phyloP scores from a whole-genome alignment of 2,888 invertebrate species.

The Bombyx huttoni region DNA sequence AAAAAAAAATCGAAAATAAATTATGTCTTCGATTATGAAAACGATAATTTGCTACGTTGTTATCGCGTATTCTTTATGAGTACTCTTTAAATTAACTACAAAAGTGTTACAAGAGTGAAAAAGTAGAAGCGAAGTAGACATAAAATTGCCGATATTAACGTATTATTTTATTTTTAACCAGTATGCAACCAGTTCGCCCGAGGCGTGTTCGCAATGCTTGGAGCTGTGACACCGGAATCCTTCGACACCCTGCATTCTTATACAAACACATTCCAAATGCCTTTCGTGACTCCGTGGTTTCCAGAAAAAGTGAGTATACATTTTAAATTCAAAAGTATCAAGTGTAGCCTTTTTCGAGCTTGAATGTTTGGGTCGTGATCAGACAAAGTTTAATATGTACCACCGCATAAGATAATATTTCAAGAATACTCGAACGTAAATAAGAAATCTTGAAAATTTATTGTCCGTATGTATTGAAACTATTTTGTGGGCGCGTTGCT shows the following conservation, averaged over 20 bases:
- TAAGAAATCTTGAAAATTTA: no score
- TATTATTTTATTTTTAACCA: slow-evolving; percentile 42
- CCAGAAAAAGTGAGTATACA: slow-evolving; percentile 82
- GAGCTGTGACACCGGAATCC: slow-evolving; percentile 93
- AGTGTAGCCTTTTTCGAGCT: background rate
- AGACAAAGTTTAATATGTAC: no score
- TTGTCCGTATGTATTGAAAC: background rate
- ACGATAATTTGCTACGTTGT: no score
- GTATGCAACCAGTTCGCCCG: slow-evolving; percentile 92
- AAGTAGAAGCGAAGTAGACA: background rate
- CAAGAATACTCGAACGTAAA: no score
- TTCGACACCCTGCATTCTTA: slow-evolving; percentile 95
- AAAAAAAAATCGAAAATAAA: no score
- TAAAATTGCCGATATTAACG: background rate
- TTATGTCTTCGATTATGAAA: no score
- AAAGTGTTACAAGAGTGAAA: background rate
- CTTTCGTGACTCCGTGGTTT: slow-evolving; percentile 94
- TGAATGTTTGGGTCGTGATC: no score
- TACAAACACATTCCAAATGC: slow-evolving; percentile 96
- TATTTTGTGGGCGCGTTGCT: background rate
- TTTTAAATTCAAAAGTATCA: background rate
- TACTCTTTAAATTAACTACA: no score
- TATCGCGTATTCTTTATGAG: no score
- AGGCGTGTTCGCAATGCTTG: slow-evolving; percentile 91
- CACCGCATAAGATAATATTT: no score